A percentile compares a stretch with the other conserved stretches of the same genome.
Conservation (phyloP, 2,113 vertebrate species). For the Miniopterus natalensis region DNA sequence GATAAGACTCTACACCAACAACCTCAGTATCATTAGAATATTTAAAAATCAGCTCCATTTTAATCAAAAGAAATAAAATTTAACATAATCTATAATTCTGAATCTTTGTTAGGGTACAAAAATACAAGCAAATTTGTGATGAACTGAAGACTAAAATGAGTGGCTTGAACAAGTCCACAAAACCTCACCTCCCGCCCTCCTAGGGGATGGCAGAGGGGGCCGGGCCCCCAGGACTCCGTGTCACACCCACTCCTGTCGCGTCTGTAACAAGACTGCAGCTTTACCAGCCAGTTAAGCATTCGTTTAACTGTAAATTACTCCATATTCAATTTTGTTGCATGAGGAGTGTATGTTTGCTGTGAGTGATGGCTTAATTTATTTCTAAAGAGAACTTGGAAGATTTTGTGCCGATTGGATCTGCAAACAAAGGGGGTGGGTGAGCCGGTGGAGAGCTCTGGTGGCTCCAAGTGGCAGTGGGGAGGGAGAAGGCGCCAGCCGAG, state of each 20-base stretch:
- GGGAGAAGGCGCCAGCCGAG: neutral
- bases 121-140: neutral
- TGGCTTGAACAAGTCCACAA: neutral
- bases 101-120: neutral
- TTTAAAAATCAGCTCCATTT: neutral
- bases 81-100: neutral
- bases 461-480: neutral
- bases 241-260: constrained; percentile 9
- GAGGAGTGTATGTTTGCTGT: constrained; percentile 66
- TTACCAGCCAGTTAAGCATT: constrained; percentile 83
- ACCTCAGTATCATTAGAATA: neutral
- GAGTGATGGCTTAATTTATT: constrained; percentile 86
- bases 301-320: constrained; percentile 84
- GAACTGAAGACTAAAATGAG: neutral
- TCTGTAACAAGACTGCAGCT: constrained; percentile 52
- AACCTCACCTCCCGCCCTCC: neutral
- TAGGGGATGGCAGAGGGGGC: neutral
- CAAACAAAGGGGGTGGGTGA: constrained; percentile 69
- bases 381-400: constrained; percentile 81
- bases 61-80: neutral
- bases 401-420: constrained; percentile 67
- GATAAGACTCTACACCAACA: neutral
- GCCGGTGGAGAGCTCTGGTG: neutral
- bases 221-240: neutral
- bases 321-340: constrained; percentile 78